Evolutionary conservation across 2,113 vertebrate species (phyloP), one percentile per base, ranked within the genome.

Genomic region (Dipodomys ordii): DNA sequence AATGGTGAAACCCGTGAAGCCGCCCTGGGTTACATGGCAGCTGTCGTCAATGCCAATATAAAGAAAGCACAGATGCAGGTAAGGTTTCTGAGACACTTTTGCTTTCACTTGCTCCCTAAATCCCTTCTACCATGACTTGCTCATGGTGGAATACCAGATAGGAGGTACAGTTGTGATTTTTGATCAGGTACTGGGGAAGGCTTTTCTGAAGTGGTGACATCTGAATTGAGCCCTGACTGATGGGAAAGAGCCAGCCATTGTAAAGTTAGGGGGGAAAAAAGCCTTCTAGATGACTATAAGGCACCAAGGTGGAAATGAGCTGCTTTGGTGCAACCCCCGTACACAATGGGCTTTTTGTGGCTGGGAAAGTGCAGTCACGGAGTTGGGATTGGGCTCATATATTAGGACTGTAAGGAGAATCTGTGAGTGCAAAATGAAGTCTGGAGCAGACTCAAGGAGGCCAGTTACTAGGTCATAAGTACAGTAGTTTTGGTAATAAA

Each of bases 41-140:
- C 99, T 95, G 49, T 99, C 60, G 99, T 99, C 97, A 99, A 99
- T 79, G 98, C 99, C 97, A 99, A 99, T 97, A 99, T 99, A 98
- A 99, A 99, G 96, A 99, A 99, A 97, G 99, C 99, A 1, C 99
- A 99, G 97, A 99, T 99, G 99, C 99, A 99, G 99, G 99, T 99
- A 98, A 90, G 92, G 11, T 13, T n/a, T n/a, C 46, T 1, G 6
- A 12, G 16, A 30, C 9, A 1, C 53, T 57, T 13, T 57, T 5
- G 9, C 76, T 44, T 57, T 28, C 5, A 13, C 4, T 6, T 28
- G 1, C 20, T 22, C 0, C 0, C 32, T 27, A 7, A 11, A 2
- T 68, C 83, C 2, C 1, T 68, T 74, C 44, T 62, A 4, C 30
- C 35, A 18, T 22, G n/a, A 1, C 13, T 39, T 46, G 3, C 23